Percentiles rank a stretch among this genome's conserved stretches.
These are phyloP conservation scores for Epicauta chinensis DNA, from an alignment of 1,140 invertebrate genomes.

Conservation along the genomic window DNA sequence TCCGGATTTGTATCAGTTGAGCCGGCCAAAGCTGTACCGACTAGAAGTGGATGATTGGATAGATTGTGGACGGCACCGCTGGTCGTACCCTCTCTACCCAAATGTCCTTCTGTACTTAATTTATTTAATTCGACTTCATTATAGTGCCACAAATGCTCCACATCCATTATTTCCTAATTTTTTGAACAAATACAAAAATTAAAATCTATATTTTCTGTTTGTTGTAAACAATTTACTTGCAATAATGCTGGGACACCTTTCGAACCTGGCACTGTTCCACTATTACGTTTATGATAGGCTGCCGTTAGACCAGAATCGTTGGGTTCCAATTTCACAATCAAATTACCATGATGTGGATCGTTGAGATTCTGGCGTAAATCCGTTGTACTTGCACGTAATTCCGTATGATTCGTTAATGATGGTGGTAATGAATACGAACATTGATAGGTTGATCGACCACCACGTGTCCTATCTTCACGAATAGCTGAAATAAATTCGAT, in stretches of 20 bases:
- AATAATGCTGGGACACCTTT: conserved; percentile 49
- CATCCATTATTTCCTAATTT: conserved; percentile 94
- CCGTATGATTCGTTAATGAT: conserved; percentile 51
- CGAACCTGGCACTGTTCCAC: conserved; percentile 27
- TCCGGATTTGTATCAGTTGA: conserved; percentile 69
- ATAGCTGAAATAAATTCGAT: conserved; percentile 66
- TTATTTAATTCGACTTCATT: conserved; percentile 63
- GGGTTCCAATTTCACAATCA: conserved; percentile 39
- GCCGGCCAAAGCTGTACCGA: conserved; percentile 49
- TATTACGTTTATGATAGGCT: conserved; percentile 25
- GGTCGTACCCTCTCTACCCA: conserved; percentile 44
- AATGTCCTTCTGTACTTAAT: conserved; percentile 45
- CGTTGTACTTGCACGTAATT: conserved; percentile 42
- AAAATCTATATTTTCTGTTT: not conserved
- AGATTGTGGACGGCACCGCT: conserved; percentile 40
- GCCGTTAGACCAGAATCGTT: conserved; percentile 18
- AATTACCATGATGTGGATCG: conserved; percentile 27
- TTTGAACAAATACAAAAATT: conserved; percentile 13
- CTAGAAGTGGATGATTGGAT: conserved; percentile 53
- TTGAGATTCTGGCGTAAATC: conserved; percentile 34
- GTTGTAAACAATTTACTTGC: conserved; percentile 42
- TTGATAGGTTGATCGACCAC: conserved; percentile 92
- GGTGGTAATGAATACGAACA: conserved; percentile 82
- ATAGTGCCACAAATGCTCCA: conserved; percentile 90
- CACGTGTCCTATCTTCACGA: conserved; percentile 86